Base-by-base conservation (phyloP, 2,113 vertebrate species). In the Cavia porcellus region DNA sequence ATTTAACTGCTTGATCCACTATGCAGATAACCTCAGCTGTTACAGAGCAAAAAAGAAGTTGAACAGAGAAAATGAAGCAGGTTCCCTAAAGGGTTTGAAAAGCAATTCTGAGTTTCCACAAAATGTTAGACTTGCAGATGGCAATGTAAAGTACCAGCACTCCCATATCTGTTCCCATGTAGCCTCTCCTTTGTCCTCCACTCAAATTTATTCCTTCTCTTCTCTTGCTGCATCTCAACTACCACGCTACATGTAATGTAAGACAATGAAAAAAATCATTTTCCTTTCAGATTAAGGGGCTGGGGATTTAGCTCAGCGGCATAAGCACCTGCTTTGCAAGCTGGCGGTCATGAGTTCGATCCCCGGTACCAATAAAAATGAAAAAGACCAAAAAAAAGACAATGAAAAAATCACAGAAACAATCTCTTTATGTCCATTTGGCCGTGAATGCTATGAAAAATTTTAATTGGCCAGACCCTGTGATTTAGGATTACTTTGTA, bases 1-100 rank as follows among this genome's bases (percentile, higher is more conserved):
- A 68, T 87, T 89, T 42, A 62, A 93, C 95, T 92, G 7, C 25
- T 96, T 82, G 25, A 66, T 94, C 38, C 86, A 82, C 68, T 61
- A n/a, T 62, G 24, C 62, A 92, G 30, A 96, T 92, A 90, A 85
- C 32, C 47, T 50, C 30, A 32, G 74, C 57, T 80, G 19, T 55
- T 59, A n/a, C 30, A 47, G 9, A 66, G 0, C 32, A 91, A 6
- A 38, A 68, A 85, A 61, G 19, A 91, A 81, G 15, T 28, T 55
- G 38, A 90, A 61, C 14, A 74, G 62, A 35, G 81, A 55, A 87
- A 68, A 84, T 13, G 35, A 42, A 95, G 35, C 9, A 35, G 22
- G 0, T 55, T 84, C 35, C 64, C 55, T 83, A 25, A 89, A 90
- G 47, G 11, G 28, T 82, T 30, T 93, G 38, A 66, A 82, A 89